phyloP scores from a whole-genome alignment of 2,888 invertebrate genomes.

The Ferrisia virgata region DNA sequence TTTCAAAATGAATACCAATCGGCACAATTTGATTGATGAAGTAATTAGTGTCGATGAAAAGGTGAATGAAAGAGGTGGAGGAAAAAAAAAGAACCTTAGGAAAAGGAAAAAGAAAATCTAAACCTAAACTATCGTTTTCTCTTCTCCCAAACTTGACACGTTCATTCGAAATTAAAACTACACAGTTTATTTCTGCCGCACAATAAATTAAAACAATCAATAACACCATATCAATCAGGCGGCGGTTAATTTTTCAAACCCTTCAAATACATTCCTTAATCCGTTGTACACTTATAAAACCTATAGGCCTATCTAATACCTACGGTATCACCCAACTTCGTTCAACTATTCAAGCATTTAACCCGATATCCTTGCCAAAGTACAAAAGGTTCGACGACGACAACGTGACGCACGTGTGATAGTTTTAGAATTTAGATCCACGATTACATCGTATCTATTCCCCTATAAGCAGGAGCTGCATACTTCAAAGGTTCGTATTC shows the following conservation, averaged over 20 bases:
- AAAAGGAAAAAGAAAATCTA: constrained; percentile 12
- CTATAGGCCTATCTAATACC: neutral
- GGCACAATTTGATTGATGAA: too few species aligned
- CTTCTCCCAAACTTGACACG: neutral
- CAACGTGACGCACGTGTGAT: too few species aligned
- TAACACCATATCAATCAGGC: neutral
- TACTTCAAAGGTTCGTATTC: neutral
- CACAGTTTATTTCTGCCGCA: neutral
- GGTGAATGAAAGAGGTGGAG: too few species aligned
- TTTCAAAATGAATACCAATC: too few species aligned
- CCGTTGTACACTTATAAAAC: neutral
- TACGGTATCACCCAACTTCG: neutral
- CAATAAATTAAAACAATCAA: neutral
- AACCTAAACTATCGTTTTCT: too few species aligned
- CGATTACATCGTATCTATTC: too few species aligned
- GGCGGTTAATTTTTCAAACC: neutral
- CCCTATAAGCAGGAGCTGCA: too few species aligned
- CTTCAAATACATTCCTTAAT: neutral
- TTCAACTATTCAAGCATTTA: neutral
- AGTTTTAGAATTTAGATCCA: too few species aligned
- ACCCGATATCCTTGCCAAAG: neutral
- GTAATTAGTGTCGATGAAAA: too few species aligned
- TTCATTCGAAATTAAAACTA: neutral
- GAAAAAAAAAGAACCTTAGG: too few species aligned
- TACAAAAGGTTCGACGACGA: too few species aligned